Base-by-base conservation (phyloP, 2,888 invertebrate genomes). In the Acleris laterana region DNA sequence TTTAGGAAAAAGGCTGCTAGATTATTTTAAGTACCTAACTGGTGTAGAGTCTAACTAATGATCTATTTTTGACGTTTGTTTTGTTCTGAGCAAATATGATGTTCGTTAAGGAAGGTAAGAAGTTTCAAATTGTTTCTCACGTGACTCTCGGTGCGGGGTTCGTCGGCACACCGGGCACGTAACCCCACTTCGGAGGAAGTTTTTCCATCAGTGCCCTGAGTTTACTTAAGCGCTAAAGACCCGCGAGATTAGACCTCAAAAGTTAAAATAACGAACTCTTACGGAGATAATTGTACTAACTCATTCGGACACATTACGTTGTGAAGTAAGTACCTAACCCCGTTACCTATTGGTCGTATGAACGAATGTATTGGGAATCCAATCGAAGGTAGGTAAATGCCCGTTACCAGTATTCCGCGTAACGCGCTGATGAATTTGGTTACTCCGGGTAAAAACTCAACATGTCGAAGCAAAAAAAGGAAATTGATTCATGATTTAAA, bases 191-290 rank as follows among this genome's bases (percentile, higher is more conserved):
- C 58, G 61, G 57, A 51, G n/a, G 61, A 66, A 66, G 66, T 66
- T 66, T 66, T 66, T 66, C 66, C 66, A 66, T 66, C 66, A 66
- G 52, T 51, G 56, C 56, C 51, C 52, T 25, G 57, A 57, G 61
- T 57, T 62, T 52, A 66, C 66, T 66, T 62, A 66, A 66, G 66
- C 66, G 66, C 61, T 66, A 66, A 66, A 66, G 51, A 66, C 61
- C 56, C 52, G 22, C 51, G 48, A 57, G 66, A 66, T 66, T 62
- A 66, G 38, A 62, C 57, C 66, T 65, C 66, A 66, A 57, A 62
- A 62, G 57, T 66, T 62, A 17, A 66, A 61, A 60, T 65, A 64
- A 48, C 63, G 59, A 59, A 19, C 64, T 44, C 28, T 48, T 48
- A 42, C 22, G 32, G 52, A 52, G 52, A 53, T 53, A 64, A 59